phyloP scores from a whole-genome alignment of 2,888 invertebrate species.

The Pristionchus fissidentatus region DNA sequence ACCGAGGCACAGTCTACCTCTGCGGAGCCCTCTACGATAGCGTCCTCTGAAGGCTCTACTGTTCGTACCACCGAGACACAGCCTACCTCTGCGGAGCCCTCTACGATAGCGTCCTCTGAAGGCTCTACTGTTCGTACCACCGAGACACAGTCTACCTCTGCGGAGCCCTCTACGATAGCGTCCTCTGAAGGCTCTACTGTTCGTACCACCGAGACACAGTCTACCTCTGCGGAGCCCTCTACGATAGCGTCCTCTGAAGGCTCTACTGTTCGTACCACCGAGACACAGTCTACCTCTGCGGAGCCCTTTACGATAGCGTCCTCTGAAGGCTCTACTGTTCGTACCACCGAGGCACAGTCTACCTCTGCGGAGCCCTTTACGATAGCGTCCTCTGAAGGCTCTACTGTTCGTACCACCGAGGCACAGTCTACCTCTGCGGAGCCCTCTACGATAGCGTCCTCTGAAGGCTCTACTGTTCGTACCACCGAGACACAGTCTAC shows the following conservation, averaged over 20 bases:
- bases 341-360: not conserved
- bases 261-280: not conserved
- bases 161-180: not conserved
- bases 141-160: not conserved
- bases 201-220: not conserved
- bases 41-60: not conserved
- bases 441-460: not conserved
- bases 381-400: not conserved
- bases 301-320: not conserved
- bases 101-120: not conserved
- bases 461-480: not conserved
- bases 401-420: not conserved
- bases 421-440: not conserved
- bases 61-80: not conserved
- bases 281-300: not conserved
- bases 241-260: not conserved
- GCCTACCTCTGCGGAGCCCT: not conserved
- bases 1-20: not conserved
- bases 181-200: too few species aligned
- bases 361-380: not conserved
- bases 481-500: not conserved
- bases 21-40: not conserved
- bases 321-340: not conserved
- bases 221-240: not conserved
- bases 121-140: not conserved